phyloP scores from a whole-genome alignment of 2,888 invertebrate species.

The Malacosoma neustria region DNA sequence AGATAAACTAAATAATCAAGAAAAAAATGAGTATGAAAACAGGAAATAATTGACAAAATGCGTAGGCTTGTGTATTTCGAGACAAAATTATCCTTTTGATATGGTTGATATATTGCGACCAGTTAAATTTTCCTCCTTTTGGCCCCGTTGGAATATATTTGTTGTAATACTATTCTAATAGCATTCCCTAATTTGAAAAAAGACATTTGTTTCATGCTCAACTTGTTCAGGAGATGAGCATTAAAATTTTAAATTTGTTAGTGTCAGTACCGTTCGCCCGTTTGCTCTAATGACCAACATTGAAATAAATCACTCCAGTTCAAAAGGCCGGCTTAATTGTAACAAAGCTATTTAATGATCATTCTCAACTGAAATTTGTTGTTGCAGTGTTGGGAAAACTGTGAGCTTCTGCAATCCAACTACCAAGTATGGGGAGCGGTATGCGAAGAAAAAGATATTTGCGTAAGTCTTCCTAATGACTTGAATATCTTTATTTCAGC shows the following conservation, averaged over 20 bases:
- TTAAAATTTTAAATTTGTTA: slow-evolving; percentile 33
- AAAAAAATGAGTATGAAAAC: too few species aligned
- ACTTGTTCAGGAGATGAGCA: slow-evolving; percentile 22
- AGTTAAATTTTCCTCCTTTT: too few species aligned
- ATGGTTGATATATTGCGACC: too few species aligned
- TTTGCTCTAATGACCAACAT: slow-evolving; percentile 31
- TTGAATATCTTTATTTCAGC: too few species aligned
- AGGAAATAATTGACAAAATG: too few species aligned
- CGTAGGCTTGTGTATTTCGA: too few species aligned
- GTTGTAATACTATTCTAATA: background rate
- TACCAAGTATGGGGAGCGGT: slow-evolving; percentile 83
- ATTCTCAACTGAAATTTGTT: slow-evolving; percentile 36
- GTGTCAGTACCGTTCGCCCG: slow-evolving; percentile 32
- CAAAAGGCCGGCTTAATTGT: slow-evolving; percentile 34
- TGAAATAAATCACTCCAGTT: slow-evolving; percentile 32
- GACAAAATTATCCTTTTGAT: too few species aligned
- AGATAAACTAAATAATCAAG: too few species aligned
- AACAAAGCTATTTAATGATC: slow-evolving; percentile 26
- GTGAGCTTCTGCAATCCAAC: slow-evolving; percentile 82
- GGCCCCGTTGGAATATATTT: too few species aligned
- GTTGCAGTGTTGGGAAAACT: slow-evolving; percentile 86
- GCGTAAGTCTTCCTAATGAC: slow-evolving; percentile 78
- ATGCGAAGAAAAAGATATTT: slow-evolving; percentile 81
- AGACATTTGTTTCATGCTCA: slow-evolving; percentile 24
- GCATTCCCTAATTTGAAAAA: slow-evolving; percentile 35